These are phyloP conservation scores for Hippoglossus hippoglossus DNA, from an alignment of 2,797 vertebrate species.

Conservation along the genomic window DNA sequence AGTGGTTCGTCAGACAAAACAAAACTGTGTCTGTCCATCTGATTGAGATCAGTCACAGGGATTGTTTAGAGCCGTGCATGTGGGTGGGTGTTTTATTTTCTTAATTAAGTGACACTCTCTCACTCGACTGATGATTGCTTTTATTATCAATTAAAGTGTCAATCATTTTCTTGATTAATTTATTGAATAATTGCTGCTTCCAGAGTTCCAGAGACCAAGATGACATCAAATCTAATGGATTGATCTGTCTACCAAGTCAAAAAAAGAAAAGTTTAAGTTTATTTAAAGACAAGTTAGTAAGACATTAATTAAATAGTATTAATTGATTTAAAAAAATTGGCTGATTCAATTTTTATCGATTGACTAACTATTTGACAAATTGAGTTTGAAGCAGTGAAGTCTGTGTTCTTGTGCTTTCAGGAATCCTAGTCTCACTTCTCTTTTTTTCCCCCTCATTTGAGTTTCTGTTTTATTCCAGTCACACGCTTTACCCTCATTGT, in stretches of 20 bases:
- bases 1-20: too few species aligned
- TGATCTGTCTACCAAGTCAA: neutral
- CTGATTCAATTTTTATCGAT: too few species aligned
- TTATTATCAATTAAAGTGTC: neutral
- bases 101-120: neutral
- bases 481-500: constrained; percentile 6
- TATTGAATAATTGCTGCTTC: neutral
- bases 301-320: too few species aligned
- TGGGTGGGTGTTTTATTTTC: neutral
- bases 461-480: constrained; percentile 39
- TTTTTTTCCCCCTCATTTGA: neutral
- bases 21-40: too few species aligned
- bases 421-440: constrained; percentile 28
- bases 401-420: neutral
- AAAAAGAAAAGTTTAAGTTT: neutral
- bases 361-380: neutral
- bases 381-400: neutral
- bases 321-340: too few species aligned
- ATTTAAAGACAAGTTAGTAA: neutral
- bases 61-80: neutral
- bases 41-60: too few species aligned
- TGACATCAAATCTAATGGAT: neutral
- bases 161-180: neutral
- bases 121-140: neutral
- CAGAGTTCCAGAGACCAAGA: neutral